Evolutionary conservation across 2,113 vertebrate species (phyloP), one percentile per base, ranked within the genome.

Genomic region (Carassius carassius): DNA sequence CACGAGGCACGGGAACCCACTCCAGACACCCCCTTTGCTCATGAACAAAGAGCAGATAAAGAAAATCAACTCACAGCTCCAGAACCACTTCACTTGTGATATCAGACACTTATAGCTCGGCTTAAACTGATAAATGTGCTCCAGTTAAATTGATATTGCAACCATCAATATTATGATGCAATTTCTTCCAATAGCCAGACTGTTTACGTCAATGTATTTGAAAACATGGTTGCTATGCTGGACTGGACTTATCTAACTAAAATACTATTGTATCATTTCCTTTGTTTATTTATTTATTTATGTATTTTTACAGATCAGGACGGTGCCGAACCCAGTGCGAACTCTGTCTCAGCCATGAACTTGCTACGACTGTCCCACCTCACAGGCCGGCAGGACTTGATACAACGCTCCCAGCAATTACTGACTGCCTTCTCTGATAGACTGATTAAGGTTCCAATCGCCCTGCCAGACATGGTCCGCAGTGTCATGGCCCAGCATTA

Each of bases 281-380:
- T 0, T 73, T 44, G 37, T 7, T 41, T 41, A 6, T 41, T 41
- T 5, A 4, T 44, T 11, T 14, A 29, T 29, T 29, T 29, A 8
- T 16, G 0, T 82, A 23, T 89, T 10, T 87, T 10, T 77, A 9
- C 91, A 99, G 97, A 98, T 91, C 96, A 99, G 87, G 97, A 99
- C 0, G 97, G 98, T 7, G 96, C 97, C 0, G 98, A 99, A 89
- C 97, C 98, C 90, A 94, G 95, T 0, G 95, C 95, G 32, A 99
- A 99, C 92, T 98, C 98, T 0, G 88, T 97, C 58, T 92, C 96
- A 0, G 95, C 96, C 8, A 94, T 93, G 89, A 99, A 96, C 88
- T 94, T 99, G 54, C 95, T 97, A 67, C 95, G 97, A 75, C 94
- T 98, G 62, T 96, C 95, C 1, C 94, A 94, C 83, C 96, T 96